A percentile compares a stretch with the other conserved stretches of the same genome.
phyloP scores from a whole-genome alignment of 1,140 invertebrate genomes.

The Papilio polyxenes region DNA sequence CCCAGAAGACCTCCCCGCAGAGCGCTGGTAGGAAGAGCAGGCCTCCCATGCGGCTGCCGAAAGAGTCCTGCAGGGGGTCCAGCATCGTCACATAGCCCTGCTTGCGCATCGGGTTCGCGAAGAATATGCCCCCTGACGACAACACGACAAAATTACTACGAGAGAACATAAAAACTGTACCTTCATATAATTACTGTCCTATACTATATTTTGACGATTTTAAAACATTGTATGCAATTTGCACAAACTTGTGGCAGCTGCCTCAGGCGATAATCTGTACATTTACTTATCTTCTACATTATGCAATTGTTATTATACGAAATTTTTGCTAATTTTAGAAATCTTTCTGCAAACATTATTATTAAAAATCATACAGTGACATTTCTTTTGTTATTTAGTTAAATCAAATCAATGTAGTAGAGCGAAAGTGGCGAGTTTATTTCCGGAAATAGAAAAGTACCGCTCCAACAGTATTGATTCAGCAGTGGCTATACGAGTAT shows the following conservation, averaged over 20 bases:
- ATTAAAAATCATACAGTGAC: too few relatives aligned
- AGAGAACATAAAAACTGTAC: background rate
- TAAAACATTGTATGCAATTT: too few relatives aligned
- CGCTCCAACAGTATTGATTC: conserved; percentile 6
- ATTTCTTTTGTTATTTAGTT: too few relatives aligned
- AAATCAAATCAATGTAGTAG: background rate
- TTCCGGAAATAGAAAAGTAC: conserved; percentile 5
- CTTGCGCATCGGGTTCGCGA: conserved; percentile 98
- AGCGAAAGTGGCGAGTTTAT: background rate
- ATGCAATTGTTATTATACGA: too few relatives aligned
- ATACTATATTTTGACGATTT: too few relatives aligned
- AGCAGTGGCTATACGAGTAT: background rate
- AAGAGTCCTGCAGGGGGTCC: conserved; percentile 97
- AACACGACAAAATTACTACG: conserved; percentile 2
- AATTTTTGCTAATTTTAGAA: too few relatives aligned
- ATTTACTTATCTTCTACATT: too few relatives aligned
- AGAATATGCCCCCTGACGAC: conserved; percentile 94
- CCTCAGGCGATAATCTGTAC: too few relatives aligned
- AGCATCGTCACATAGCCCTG: conserved; percentile 99
- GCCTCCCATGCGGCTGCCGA: conserved; percentile 98
- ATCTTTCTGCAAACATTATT: too few relatives aligned
- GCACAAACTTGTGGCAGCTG: too few relatives aligned
- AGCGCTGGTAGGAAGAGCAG: conserved; percentile 97
- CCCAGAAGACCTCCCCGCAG: conserved; percentile 99
- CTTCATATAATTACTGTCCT: background rate